Base-by-base conservation (phyloP, 2,888 invertebrate species). In the Neocrepidodera transversa region DNA sequence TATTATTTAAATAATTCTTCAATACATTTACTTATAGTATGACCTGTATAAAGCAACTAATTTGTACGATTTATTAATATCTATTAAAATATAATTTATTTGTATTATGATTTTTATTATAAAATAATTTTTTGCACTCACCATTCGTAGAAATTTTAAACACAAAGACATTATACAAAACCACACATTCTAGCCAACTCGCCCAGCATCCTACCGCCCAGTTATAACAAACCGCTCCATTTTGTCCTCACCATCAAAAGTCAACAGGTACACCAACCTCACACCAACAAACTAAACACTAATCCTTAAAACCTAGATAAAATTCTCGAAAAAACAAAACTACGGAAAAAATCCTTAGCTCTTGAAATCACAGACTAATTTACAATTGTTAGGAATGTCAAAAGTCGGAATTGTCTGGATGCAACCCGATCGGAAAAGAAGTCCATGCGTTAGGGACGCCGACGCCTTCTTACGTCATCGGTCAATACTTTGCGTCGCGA, bases 391-490 rank as follows among this genome's bases (percentile, higher is more conserved):
- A 32, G 40, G 48, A 53, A 54, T 48, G 35, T 49, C 40, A 50
- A 47, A 42, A 26, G 35, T 45, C 54, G 8, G 42, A 32, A 43
- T 53, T n/a, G 8, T 35, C 50, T 58, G 48, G 47, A 58, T 60
- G 57, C 62, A 53, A 60, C 63, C 67, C 36, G 63, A 59, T 62
- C 54, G 45, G 62, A 64, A 57, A 68, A 69, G 63, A 69, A 62
- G 63, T 57, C 40, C 67, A 67, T 70, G 74, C 72, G 73, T 63
- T 68, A 68, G 71, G 67, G 78, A 71, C 36, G 54, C 54, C 79
- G 78, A 78, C 80, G 79, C 79, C 78, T 79, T 75, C 75, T 75
- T 76, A 78, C 79, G 79, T 79, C 74, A 76, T 64, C 77, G 78
- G 70, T 80, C 80, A 79, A 80, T 80, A 80, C 74, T 58, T 54